Percentiles rank a stretch among this genome's conserved stretches.
phyloP scores from a whole-genome alignment of 2,797 vertebrate species.

The Mormyrops boulengeri region DNA sequence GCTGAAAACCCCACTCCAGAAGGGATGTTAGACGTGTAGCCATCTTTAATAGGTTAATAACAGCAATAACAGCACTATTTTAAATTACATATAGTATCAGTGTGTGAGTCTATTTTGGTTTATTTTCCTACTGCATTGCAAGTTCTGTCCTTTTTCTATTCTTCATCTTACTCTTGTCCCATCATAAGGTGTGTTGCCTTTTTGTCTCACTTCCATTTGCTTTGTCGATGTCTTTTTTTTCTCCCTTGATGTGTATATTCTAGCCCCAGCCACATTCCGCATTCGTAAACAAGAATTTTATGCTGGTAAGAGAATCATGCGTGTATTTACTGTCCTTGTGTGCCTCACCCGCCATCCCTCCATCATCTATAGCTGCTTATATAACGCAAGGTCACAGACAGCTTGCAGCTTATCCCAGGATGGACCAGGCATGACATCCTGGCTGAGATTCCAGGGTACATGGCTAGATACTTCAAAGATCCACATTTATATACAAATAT shows the following conservation, averaged over 20 bases:
- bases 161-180: neutral
- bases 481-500: neutral
- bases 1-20: neutral
- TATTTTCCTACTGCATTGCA: neutral
- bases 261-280: constrained; percentile 56
- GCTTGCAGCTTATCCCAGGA: neutral
- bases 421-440: neutral
- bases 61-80: neutral
- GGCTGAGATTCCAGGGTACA: neutral
- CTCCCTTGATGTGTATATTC: constrained; percentile 34
- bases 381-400: neutral
- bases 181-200: neutral
- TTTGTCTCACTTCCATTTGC: neutral
- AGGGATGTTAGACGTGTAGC: neutral
- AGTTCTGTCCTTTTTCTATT: neutral
- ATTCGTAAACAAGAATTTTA: constrained; percentile 57
- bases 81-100: neutral
- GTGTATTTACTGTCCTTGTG: neutral
- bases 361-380: neutral
- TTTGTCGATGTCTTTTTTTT: constrained; percentile 11
- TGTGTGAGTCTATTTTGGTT: neutral
- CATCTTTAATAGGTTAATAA: neutral
- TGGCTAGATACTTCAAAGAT: neutral
- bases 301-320: constrained; percentile 50
- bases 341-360: neutral